phyloP scores from a whole-genome alignment of 2,113 vertebrate genomes.

The Semicossyphus pulcher region DNA sequence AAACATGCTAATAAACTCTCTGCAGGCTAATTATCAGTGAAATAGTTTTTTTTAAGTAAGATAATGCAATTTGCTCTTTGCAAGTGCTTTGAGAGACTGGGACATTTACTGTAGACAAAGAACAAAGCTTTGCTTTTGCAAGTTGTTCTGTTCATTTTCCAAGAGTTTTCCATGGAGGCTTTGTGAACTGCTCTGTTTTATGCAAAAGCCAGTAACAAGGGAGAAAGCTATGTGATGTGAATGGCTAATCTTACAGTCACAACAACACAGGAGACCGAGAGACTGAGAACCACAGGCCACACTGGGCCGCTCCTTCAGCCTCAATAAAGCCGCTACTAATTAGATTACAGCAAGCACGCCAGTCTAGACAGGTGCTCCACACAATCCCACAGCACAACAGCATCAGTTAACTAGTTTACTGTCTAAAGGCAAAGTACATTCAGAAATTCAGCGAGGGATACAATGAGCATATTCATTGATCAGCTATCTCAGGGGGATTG shows the following conservation, averaged over 20 bases:
- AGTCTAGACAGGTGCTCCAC: constrained; percentile 77
- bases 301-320: constrained; percentile 49
- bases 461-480: background rate
- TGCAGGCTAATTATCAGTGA: constrained; percentile 5
- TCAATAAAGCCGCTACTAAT: constrained; percentile 71
- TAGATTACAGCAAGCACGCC: constrained; percentile 72
- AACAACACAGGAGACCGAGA: constrained; percentile 41
- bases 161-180: constrained; percentile 12
- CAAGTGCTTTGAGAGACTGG: background rate
- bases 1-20: background rate
- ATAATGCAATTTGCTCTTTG: background rate
- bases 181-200: constrained; percentile 19
- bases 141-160: background rate
- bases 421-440: constrained; percentile 25
- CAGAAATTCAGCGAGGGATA: constrained; percentile 2
- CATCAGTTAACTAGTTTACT: constrained; percentile 33
- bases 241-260: constrained; percentile 60
- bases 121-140: constrained; percentile 14
- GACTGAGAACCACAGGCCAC: constrained; percentile 43
- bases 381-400: constrained; percentile 52
- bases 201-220: constrained; percentile 11
- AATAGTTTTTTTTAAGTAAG: background rate
- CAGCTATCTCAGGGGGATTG: background rate
- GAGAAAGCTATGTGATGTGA: constrained; percentile 52
- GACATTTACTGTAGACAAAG: background rate